Evolutionary conservation across 2,797 vertebrate species (phyloP).

Genomic region (Cryptoblepharus egeriae): DNA sequence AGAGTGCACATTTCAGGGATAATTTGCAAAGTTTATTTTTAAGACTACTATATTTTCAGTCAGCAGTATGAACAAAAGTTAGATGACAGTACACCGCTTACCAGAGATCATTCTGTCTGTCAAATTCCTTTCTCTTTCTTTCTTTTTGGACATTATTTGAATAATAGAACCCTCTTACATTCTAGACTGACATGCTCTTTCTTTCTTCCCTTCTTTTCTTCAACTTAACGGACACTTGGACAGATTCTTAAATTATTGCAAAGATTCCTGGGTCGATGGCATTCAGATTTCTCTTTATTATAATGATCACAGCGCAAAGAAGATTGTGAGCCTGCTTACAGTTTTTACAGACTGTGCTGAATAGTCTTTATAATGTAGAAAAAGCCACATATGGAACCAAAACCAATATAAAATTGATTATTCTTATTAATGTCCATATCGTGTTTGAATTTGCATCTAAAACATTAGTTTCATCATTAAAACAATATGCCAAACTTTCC

Average conservation of each 20-base stretch:
- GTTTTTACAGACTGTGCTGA: no score
- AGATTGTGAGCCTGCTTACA: no score
- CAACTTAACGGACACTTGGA: not conserved
- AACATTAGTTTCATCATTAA: no score
- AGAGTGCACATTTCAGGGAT: conserved; percentile 30
- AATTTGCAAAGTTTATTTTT: conserved; percentile 41
- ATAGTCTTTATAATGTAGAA: no score
- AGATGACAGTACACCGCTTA: conserved; percentile 42
- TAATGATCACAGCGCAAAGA: no score
- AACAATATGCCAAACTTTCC: no score
- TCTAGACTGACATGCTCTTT: not conserved
- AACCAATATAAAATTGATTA: no score
- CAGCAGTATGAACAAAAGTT: conserved; percentile 52
- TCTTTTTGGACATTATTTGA: conserved; percentile 21
- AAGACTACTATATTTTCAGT: conserved; percentile 19
- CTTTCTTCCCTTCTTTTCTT: not conserved
- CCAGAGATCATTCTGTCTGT: conserved; percentile 43
- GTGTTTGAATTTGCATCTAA: no score
- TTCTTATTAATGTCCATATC: no score
- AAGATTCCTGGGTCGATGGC: no score
- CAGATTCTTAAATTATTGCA: not conserved
- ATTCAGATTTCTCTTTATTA: not conserved
- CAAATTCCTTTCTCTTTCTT: conserved; percentile 33
- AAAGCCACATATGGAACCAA: no score
- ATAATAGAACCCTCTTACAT: not conserved